Base-by-base conservation (phyloP, 2,888 invertebrate genomes). In the Ormyrus nitidulus region DNA sequence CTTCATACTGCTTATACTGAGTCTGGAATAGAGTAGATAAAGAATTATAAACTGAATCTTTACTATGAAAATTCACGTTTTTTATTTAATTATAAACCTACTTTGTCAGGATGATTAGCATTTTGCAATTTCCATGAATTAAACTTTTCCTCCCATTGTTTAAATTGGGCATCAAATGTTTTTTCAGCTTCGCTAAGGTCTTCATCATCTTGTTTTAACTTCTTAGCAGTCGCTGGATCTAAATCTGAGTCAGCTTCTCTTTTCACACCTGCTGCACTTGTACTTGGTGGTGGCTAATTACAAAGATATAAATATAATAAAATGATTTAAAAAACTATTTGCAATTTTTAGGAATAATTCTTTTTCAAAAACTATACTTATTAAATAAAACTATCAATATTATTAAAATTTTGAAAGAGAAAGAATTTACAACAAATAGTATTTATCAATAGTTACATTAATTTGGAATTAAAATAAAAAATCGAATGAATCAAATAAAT, bases 111-210 rank as follows among this genome's bases (percentile, higher is more conserved):
- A 91, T 98, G 97, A 90, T 96, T 96, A 54, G 94, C 95, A 91
- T 98, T 98, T 87, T 97, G 96, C 82, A 94, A 94, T 88, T 96
- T 96, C 98, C 98, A 98, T 85, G 95, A 95, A 86, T 95, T 94
- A 89, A 97, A 98, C 89, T 98, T 96, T 84, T 95, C 94, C 91
- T 97, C 97, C 98, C 98, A 98, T 87, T 96, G 95, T 86, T 94
- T 93, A 89, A 98, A 98, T 90, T 98, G 96, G 82, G 95, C 94
- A 88, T 97, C 96, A 91, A 98, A 98, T 80, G 95, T 94, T 89
- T 94, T 94, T 90, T 97, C 97, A 85, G 96, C 96, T 84, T 93
- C 93, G 0, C 92, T 92, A 59, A 92, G 84, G 73, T 91, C 89
- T 70, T 90, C 90, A 11, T 90, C 90, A 13, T 19, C 69, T 82